A percentile compares a stretch with the other conserved stretches of the same genome.
Evolutionary conservation across 2,113 vertebrate species (phyloP).

Genomic region (Mola mola): DNA sequence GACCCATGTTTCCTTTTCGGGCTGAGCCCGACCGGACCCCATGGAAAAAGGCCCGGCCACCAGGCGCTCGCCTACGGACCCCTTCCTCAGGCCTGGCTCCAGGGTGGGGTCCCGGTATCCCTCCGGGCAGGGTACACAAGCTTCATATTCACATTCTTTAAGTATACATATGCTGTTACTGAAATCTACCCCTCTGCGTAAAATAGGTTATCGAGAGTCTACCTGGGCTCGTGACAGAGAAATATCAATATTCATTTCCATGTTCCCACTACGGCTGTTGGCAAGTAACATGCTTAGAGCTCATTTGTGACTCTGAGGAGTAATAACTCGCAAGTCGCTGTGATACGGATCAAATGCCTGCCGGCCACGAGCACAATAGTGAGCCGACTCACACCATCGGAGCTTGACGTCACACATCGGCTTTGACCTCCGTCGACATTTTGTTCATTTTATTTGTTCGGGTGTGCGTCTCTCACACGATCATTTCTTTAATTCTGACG

Average conservation of each 20-base stretch:
- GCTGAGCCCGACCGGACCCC: too few species aligned
- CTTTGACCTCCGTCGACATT: conserved; percentile 24
- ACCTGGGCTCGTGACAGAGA: conserved; percentile 37
- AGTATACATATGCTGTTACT: neutral
- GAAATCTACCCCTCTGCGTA: neutral
- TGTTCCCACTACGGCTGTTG: conserved; percentile 30
- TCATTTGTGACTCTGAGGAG: conserved; percentile 60
- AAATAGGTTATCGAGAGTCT: conserved; percentile 16
- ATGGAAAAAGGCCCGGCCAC: too few species aligned
- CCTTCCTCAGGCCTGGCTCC: too few species aligned
- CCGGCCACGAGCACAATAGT: conserved; percentile 32
- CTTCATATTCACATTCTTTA: neutral
- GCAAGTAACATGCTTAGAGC: conserved; percentile 16
- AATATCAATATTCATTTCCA: conserved; percentile 58
- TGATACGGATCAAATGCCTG: conserved; percentile 37
- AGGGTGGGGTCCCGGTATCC: too few species aligned
- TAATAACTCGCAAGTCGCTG: conserved; percentile 40
- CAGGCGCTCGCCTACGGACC: too few species aligned
- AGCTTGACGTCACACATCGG: neutral
- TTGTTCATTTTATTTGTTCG: conserved; percentile 8
- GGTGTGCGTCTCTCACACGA: neutral
- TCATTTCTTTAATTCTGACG: conserved; percentile 14
- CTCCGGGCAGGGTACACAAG: too few species aligned
- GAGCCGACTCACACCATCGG: conserved; percentile 2
- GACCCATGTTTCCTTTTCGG: too few species aligned